Base-by-base conservation (phyloP, 1,140 invertebrate genomes). In the Danaus melanippus region DNA sequence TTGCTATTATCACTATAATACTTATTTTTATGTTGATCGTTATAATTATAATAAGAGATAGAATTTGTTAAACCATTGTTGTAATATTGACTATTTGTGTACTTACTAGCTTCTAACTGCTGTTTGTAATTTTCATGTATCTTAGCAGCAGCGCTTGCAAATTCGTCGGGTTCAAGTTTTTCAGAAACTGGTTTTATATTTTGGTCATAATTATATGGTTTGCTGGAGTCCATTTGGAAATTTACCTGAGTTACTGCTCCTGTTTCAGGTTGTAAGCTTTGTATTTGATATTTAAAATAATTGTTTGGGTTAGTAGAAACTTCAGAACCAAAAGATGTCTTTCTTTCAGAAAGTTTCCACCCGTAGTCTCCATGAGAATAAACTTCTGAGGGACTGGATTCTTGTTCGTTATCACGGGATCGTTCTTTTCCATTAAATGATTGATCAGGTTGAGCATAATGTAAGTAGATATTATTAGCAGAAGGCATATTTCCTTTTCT, bases 351-450 rank as follows among this genome's bases (percentile, higher is more conserved):
- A 7, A 87, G 50, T 67, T 84, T 87, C 87, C 87, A 88, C 10
- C 87, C 86, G 65, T 79, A 88, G 59, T 87, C 84, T 45, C 84
- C 84, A 53, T 82, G 77, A 5, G 87, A 85, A 62, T 87, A 87
- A 17, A 60, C 49, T n/a, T 71, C 67, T 42, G 66, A 54, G 60
- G 77, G 75, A 17, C 60, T 58, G 10, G 62, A 66, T 53, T 80
- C 74, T 59, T 71, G 72, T 46, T 79, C 73, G 32, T 61, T 41
- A 51, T 78, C 72, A 62, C 67, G 71, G 7, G 56, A 58, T 44
- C 64, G 63, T 47, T 44, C 61, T 67, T 70, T 84, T 9, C 64
- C 77, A 64, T 71, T 72, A 47, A 73, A 61, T 43, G 61, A 42
- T 45, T 75, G 68, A 50, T 86, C 81, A 8, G 79, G 79, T 62